Conservation (phyloP, 2,888 invertebrate species). For the Apamea anceps region DNA sequence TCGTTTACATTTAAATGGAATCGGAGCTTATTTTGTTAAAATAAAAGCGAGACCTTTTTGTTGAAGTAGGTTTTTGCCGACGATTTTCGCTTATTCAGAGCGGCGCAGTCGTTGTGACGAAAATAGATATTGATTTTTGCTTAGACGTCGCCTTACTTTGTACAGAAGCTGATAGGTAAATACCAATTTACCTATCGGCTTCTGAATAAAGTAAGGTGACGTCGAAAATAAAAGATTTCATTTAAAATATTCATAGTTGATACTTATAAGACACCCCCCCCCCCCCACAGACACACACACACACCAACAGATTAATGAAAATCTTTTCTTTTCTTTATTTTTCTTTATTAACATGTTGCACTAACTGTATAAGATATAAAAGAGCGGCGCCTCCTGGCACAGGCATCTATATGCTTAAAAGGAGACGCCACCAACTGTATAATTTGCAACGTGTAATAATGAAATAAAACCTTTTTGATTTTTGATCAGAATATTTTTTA, state of each 20-base stretch:
- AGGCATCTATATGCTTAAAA: too few species aligned
- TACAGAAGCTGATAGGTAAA: background rate
- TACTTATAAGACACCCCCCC: too few species aligned
- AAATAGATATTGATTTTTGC: constrained; percentile 54
- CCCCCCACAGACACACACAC: too few species aligned
- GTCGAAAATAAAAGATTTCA: background rate
- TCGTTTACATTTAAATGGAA: constrained; percentile 51
- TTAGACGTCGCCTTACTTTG: constrained; percentile 3
- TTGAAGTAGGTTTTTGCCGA: constrained; percentile 36
- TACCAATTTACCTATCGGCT: background rate
- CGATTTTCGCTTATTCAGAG: constrained; percentile 27
- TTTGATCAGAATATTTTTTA: background rate
- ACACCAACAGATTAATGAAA: too few species aligned
- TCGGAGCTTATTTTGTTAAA: constrained; percentile 51
- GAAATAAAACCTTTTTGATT: too few species aligned
- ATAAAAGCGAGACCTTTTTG: constrained; percentile 55
- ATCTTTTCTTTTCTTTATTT: too few species aligned
- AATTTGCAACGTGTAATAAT: too few species aligned
- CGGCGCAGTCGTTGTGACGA: constrained; percentile 18
- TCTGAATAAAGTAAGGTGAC: background rate
- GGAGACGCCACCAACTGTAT: too few species aligned
- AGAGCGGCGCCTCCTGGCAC: too few species aligned
- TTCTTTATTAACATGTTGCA: too few species aligned
- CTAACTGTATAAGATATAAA: too few species aligned
- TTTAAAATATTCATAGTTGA: too few species aligned